Base-by-base conservation (phyloP, 1,140 invertebrate species). In the Aporrectodea caliginosa region DNA sequence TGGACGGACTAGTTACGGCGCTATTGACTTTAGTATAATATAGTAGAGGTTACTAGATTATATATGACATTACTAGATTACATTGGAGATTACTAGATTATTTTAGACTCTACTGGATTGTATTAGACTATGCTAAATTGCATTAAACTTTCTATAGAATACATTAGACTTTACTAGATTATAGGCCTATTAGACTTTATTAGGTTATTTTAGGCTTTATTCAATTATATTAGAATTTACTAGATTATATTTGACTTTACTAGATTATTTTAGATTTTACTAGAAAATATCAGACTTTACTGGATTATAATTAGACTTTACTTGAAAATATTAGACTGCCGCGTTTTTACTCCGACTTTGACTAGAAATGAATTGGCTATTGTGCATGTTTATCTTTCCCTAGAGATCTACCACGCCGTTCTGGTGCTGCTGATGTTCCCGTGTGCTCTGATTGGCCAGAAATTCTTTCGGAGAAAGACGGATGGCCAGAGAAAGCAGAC, bases 361-460 rank as follows among this genome's bases (percentile, higher is more conserved):
- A n/a, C n/a, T n/a, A n/a, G n/a, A n/a, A n/a, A n/a, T n/a, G n/a
- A n/a, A n/a, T n/a, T n/a, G n/a, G n/a, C n/a, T 72, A 12, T 27
- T 27, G n/a, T 29, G 6, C 70, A 12, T 72, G 6, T n/a, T 27
- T 72, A 2, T 72, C 31, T 27, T 72, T 72, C n/a, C 27, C 6
- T 32, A 72, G 70, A 32, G 32, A 72, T 72, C n/a, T 72, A 72
- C 27, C 70, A 72, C 70, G 2, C 2, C 27, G 32, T 72, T 12
- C 6, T 72, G 70, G 32, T 72, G 32, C n/a, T 32, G 70, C 27
- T 72, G 70, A 72, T 72, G 70, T n/a, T 72, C 70, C 70, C 70
- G 2, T 32, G 2, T 14, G n/a, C 6, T 29, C 70, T 72, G 6
- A 14, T 72, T 2, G 70, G 6, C 14, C 70, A 32, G 70, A 72